phyloP scores from a whole-genome alignment of 1,140 invertebrate genomes.

The Trichonephila clavata region DNA sequence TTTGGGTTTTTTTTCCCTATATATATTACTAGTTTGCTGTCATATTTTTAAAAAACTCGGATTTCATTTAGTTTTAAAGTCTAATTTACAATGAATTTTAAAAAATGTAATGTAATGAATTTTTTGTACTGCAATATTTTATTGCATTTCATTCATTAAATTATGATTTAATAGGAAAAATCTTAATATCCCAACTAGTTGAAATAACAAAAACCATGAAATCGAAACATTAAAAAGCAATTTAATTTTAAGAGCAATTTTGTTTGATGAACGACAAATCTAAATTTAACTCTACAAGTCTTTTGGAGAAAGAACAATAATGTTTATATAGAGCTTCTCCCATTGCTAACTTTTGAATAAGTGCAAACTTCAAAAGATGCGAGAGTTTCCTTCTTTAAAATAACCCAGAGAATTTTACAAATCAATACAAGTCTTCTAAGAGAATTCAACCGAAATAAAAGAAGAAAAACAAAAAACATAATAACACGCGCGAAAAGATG shows the following conservation, averaged over 20 bases:
- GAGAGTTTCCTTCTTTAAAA: neutral
- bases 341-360: neutral
- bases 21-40: too few species aligned
- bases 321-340: neutral
- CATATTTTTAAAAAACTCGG: too few species aligned
- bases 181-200: too few species aligned
- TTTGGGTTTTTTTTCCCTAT: too few species aligned
- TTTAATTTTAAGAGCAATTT: neutral
- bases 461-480: neutral
- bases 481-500: neutral
- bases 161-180: too few species aligned
- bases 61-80: too few species aligned
- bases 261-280: neutral
- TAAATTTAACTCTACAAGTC: neutral
- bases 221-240: neutral
- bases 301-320: neutral
- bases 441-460: slow-evolving; percentile 4
- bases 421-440: neutral
- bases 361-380: neutral
- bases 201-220: too few species aligned
- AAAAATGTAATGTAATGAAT: too few species aligned
- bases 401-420: neutral
- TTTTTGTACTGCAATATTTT: too few species aligned
- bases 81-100: too few species aligned
- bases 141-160: too few species aligned